phyloP scores from a whole-genome alignment of 2,888 invertebrate species.

The Drosophila testacea region DNA sequence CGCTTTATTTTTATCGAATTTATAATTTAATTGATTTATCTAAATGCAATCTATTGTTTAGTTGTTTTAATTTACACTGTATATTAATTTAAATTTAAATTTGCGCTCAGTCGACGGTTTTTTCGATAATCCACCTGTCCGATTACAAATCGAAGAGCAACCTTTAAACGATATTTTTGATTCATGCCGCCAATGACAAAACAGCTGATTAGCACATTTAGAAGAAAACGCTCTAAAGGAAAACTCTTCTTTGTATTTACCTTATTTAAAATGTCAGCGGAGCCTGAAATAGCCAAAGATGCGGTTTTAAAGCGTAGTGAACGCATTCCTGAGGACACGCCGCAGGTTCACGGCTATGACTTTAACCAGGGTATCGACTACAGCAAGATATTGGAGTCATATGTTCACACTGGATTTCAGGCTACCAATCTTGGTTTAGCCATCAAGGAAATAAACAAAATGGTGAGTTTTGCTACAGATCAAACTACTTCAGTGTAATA shows the following conservation, averaged over 20 bases:
- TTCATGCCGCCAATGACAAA: background rate
- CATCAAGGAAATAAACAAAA: slow-evolving; percentile 95
- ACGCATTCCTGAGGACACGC: slow-evolving; percentile 88
- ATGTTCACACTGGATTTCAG: slow-evolving; percentile 96
- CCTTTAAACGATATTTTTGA: background rate
- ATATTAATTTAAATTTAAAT: no score
- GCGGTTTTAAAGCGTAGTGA: slow-evolving; percentile 91
- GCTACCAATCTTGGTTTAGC: slow-evolving; percentile 97
- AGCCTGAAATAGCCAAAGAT: slow-evolving; percentile 87
- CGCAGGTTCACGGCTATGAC: slow-evolving; percentile 94
- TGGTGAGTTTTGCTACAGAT: slow-evolving; percentile 87
- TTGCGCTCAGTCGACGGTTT: background rate
- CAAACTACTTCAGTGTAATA: slow-evolving; percentile 8
- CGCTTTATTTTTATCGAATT: no score
- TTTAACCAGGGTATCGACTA: slow-evolving; percentile 96
- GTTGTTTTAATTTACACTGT: no score
- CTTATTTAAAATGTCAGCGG: slow-evolving; percentile 69
- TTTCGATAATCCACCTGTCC: background rate
- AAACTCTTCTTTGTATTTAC: slow-evolving; percentile 10
- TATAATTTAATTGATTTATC: no score
- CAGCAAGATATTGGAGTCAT: slow-evolving; percentile 92
- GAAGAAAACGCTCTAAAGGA: slow-evolving; percentile 29
- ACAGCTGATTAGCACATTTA: slow-evolving; percentile 36
- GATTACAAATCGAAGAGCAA: background rate
- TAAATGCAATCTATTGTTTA: no score